Evolutionary conservation across 92 coral and sea anemone species (phyloP), one percentile per base, ranked within the genome.

Genomic region (Plumapathes pennacea): DNA sequence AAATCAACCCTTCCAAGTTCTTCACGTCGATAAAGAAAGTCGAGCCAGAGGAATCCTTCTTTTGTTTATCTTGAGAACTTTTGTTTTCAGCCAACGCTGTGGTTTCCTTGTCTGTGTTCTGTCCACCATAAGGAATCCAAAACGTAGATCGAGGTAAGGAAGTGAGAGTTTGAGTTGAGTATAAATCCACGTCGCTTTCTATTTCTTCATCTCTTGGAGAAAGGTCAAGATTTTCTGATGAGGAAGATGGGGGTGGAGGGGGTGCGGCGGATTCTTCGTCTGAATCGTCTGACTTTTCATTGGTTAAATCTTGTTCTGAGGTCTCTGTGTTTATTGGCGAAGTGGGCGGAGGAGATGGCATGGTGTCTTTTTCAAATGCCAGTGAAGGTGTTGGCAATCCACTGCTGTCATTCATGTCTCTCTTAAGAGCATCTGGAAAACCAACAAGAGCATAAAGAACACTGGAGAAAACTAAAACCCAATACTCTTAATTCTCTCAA

Each of bases 51-150:
- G 73, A 66, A 26, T 60, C n/a, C 9, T 34, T 31, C 25, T 42
- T 22, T 6, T 66, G 52, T 30, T n/a, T n/a, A 7, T n/a, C n/a
- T n/a, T n/a, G n/a, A n/a, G n/a, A n/a, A n/a, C n/a, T n/a, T n/a
- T n/a, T 19, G 28, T 10, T 64, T 64, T 24, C 12, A 5, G 27
- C 46, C 10, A 27, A 40, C 4, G 63, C 32, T 22, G 21, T 15
- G 2, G 29, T 54, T 10, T 30, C 25, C 14, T 2, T 32, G 25
- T 53, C 53, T 21, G 24, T 27, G 44, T 0, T 24, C 4, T 20
- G 48, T 14, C 40, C 34, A 10, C 6, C 63, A 8, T 23, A 42
- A n/a, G 89, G 89, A 59, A 82, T 82, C 89, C 89, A 82, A 61
- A 82, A 82, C 19, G 62, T 26, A 21, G 73, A 10, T 1, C 69